Conservation (phyloP, 1,140 invertebrate species). For the Papilio aristodemus region DNA sequence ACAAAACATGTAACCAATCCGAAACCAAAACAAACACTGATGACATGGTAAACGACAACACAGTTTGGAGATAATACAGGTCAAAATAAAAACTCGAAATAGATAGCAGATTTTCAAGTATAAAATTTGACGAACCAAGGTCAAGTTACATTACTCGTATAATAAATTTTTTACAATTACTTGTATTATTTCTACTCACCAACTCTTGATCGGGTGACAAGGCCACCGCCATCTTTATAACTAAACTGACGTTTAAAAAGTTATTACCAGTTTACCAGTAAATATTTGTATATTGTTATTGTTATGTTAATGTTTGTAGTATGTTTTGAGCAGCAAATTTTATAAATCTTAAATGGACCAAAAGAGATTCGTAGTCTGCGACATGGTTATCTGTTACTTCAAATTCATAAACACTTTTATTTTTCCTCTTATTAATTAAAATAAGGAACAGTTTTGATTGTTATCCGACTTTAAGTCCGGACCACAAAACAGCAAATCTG, state of each 20-base stretch:
- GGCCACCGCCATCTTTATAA: conserved; percentile 83
- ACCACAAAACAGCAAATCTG: too few relatives aligned
- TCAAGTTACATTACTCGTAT: conserved; percentile 25
- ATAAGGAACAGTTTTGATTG: too few relatives aligned
- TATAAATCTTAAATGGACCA: too few relatives aligned
- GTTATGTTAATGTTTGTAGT: neutral
- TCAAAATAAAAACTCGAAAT: neutral
- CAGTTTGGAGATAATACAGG: conserved; percentile 9
- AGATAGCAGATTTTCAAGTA: neutral
- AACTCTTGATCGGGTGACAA: conserved; percentile 86
- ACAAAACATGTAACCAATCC: conserved; percentile 32
- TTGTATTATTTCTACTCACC: conserved; percentile 77
- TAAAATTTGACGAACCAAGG: conserved; percentile 1
- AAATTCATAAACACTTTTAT: neutral
- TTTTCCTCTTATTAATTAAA: too few relatives aligned
- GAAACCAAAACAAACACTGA: conserved; percentile 78
- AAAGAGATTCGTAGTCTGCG: too few relatives aligned
- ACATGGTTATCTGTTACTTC: conserved; percentile 18
- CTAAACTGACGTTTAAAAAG: conserved; percentile 44
- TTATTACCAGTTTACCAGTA: conserved; percentile 32
- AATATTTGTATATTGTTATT: too few relatives aligned
- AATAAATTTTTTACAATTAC: conserved; percentile 31
- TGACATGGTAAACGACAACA: conserved; percentile 66
- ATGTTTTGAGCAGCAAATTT: conserved; percentile 21
- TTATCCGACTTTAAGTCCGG: too few relatives aligned